These are phyloP conservation scores for Eupsilia transversa DNA, from an alignment of 2,888 invertebrate species.

Conservation along the genomic window DNA sequence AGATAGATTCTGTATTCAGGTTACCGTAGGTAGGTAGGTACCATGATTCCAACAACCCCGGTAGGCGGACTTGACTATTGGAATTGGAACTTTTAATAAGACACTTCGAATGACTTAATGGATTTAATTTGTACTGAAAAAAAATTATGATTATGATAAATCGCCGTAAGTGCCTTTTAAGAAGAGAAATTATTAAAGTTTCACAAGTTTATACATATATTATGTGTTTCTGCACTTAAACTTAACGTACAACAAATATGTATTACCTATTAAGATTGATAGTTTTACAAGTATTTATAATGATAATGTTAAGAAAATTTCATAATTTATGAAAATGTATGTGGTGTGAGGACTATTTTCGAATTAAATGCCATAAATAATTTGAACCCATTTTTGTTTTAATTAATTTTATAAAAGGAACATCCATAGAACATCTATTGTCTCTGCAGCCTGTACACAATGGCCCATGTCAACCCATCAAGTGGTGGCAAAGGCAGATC, in stretches of 20 bases:
- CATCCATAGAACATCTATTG: not conserved
- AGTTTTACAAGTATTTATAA: slow-evolving; percentile 23
- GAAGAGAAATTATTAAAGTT: not conserved
- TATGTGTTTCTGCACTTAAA: slow-evolving; percentile 24
- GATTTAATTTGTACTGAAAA: not conserved
- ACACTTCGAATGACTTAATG: not conserved
- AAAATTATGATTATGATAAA: not conserved
- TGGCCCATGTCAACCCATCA: not conserved
- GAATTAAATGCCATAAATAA: slow-evolving; percentile 36
- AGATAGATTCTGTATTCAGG: not conserved
- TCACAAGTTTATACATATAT: not conserved
- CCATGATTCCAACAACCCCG: not conserved
- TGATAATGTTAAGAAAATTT: slow-evolving; percentile 11
- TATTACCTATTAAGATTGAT: not conserved
- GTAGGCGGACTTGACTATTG: not conserved
- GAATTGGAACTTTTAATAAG: not conserved
- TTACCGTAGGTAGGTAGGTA: not conserved
- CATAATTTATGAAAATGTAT: slow-evolving; percentile 21
- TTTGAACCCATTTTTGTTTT: not conserved
- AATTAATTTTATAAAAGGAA: not conserved
- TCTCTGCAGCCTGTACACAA: not conserved
- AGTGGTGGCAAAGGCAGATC: not conserved
- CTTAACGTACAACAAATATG: not conserved
- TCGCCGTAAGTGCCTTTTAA: slow-evolving; percentile 66
- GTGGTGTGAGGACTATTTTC: slow-evolving; percentile 18